Percentiles rank a stretch among this genome's conserved stretches.
phyloP scores from a whole-genome alignment of 2,888 invertebrate genomes.

The Philonicus albiceps region DNA sequence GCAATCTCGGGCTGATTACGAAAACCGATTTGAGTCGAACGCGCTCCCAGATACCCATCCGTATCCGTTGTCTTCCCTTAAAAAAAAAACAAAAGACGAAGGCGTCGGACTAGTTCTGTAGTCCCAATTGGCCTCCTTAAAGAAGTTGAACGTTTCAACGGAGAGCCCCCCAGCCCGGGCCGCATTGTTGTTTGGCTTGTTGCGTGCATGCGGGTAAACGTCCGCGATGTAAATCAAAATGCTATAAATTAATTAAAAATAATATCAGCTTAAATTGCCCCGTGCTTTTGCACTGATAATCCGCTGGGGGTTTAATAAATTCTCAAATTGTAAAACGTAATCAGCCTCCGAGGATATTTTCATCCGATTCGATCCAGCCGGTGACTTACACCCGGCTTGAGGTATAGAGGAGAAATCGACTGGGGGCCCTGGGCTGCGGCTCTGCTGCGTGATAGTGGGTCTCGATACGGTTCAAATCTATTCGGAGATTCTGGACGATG shows the following conservation, averaged over 20 bases:
- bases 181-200: background rate
- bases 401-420: background rate
- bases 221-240: conserved; percentile 29
- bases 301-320: conserved; percentile 2
- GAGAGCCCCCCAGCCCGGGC: background rate
- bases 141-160: background rate
- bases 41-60: background rate
- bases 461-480: background rate
- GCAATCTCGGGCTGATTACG: conserved; percentile 9
- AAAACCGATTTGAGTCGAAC: background rate
- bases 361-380: background rate
- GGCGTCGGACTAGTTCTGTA: background rate
- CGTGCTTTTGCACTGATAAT: conserved; percentile 12
- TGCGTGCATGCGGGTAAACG: conserved; percentile 22
- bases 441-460: background rate
- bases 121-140: background rate
- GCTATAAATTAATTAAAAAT: conserved; percentile 34
- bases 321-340: background rate
- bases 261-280: conserved; percentile 10
- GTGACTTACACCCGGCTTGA: background rate
- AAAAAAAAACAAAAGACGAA: background rate
- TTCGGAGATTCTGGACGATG: background rate
- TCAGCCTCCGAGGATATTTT: conserved; percentile 14
- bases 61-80: background rate
- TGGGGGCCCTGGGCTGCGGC: background rate